A percentile compares a stretch with the other conserved stretches of the same genome.
Conservation (phyloP, 2,113 vertebrate genomes). For the Naja naja region DNA sequence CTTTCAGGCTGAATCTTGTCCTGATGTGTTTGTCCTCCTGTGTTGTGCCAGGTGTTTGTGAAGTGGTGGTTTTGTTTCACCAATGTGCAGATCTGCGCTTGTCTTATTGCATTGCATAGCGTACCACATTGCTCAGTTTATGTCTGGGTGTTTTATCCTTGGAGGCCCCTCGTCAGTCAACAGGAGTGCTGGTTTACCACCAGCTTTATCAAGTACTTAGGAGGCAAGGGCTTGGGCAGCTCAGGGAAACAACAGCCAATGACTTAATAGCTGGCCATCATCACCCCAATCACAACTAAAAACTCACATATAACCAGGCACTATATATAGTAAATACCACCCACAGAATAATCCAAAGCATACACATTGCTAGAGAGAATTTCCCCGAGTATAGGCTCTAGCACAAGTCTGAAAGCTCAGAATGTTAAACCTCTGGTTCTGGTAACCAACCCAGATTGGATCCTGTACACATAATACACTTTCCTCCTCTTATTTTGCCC, state of each 20-base stretch:
- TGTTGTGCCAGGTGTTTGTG: no score
- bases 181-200: no score
- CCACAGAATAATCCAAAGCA: neutral
- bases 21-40: no score
- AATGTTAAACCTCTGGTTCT: neutral
- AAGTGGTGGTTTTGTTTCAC: no score
- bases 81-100: no score
- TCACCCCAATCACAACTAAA: neutral
- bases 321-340: neutral
- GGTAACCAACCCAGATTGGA: neutral
- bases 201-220: no score
- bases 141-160: no score
- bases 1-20: no score
- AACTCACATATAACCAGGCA: neutral
- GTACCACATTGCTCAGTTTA: no score
- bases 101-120: no score
- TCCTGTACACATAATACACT: neutral
- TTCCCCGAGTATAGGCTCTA: neutral
- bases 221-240: neutral
- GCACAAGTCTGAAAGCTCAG: no score
- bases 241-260: neutral
- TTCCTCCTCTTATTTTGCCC: neutral
- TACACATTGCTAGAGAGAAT: neutral
- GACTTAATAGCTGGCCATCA: neutral
- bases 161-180: no score